These are phyloP conservation scores for Homalodisca vitripennis DNA, from an alignment of 1,140 invertebrate genomes.

Conservation along the genomic window DNA sequence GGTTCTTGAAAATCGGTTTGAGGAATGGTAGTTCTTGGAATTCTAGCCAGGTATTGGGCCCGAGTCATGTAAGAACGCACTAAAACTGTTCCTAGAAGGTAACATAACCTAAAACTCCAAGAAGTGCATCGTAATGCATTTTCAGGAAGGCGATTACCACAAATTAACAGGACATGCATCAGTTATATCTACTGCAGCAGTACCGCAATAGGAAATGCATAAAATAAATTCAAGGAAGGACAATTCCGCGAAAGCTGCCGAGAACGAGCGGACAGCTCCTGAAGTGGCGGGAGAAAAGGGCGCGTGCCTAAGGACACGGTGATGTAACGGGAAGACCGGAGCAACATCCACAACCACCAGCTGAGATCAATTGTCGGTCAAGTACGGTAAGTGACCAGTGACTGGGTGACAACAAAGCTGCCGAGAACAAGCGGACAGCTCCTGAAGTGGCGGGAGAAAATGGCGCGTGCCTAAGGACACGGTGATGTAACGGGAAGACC, in stretches of 20 bases:
- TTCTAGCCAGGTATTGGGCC: too few relatives aligned
- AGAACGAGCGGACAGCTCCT: not conserved
- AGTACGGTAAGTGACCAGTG: slow-evolving; percentile 4
- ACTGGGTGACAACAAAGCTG: not conserved
- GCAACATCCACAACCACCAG: slow-evolving; percentile 7
- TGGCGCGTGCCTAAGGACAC: not conserved
- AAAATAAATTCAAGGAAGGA: not conserved
- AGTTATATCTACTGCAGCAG: too few relatives aligned
- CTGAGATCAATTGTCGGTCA: slow-evolving; percentile 11
- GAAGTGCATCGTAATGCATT: too few relatives aligned
- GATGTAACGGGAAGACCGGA: too few relatives aligned
- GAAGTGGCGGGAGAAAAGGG: not conserved
- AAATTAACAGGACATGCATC: too few relatives aligned
- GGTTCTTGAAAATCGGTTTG: too few relatives aligned
- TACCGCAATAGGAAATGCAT: not conserved
- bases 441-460: not conserved
- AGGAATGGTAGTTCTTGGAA: too few relatives aligned
- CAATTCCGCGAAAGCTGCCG: not conserved
- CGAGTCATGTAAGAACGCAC: too few relatives aligned
- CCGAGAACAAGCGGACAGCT: not conserved
- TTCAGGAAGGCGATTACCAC: too few relatives aligned
- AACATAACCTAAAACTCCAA: too few relatives aligned
- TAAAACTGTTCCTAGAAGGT: too few relatives aligned
- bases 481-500: not conserved
- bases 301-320: not conserved